Evolutionary conservation across 2,888 invertebrate species (phyloP).

Genomic region (Tipula helvola): DNA sequence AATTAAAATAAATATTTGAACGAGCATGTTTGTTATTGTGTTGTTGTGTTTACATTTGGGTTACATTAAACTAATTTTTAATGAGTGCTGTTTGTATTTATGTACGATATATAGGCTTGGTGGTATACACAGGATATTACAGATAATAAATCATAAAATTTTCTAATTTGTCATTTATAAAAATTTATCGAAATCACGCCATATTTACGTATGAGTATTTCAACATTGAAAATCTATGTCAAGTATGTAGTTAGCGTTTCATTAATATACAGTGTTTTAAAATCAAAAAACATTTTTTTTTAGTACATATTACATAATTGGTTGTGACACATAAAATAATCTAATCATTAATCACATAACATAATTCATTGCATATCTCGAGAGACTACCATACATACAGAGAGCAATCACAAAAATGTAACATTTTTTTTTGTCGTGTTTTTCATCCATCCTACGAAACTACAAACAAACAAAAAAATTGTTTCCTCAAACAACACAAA

Average conservation of each 20-base stretch:
- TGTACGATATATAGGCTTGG: background rate
- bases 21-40: background rate
- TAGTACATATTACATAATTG: background rate
- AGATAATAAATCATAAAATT: background rate
- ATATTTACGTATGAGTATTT: background rate
- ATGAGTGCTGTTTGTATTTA: background rate
- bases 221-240: background rate
- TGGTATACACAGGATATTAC: background rate
- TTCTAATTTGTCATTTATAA: background rate
- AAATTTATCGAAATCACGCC: background rate
- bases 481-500: background rate
- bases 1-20: background rate
- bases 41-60: background rate
- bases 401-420: background rate
- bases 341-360: background rate
- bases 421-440: background rate
- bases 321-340: background rate
- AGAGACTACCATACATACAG: background rate
- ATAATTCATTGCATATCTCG: background rate
- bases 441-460: background rate
- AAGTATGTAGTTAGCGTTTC: background rate
- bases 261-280: background rate
- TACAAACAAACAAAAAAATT: background rate
- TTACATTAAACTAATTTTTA: background rate
- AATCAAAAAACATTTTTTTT: too few species aligned